These are phyloP conservation scores for Ormyrus rosae DNA, from an alignment of 2,888 invertebrate species.

Conservation along the genomic window DNA sequence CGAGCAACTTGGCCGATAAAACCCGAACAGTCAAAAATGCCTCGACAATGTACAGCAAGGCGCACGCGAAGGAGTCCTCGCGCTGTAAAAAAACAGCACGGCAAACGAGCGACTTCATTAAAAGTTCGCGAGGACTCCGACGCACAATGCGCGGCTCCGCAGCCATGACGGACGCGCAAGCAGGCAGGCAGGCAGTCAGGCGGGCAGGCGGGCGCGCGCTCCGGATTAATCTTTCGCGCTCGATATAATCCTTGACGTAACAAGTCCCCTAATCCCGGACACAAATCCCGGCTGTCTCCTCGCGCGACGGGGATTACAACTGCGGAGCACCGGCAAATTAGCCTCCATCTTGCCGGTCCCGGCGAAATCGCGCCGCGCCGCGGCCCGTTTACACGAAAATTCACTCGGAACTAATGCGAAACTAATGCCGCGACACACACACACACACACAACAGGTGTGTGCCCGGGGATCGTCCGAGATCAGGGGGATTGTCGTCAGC, in stretches of 20 bases:
- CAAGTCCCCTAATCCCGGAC: slow-evolving; percentile 59
- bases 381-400: slow-evolving; percentile 70
- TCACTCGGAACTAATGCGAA: slow-evolving; percentile 72
- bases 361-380: neutral
- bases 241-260: slow-evolving; percentile 74
- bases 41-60: neutral
- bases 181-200: neutral
- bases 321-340: slow-evolving; percentile 67
- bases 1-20: no score
- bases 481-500: neutral
- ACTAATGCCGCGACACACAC: slow-evolving; percentile 62
- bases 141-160: neutral
- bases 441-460: slow-evolving; percentile 40
- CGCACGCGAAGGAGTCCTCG: no score
- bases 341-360: slow-evolving; percentile 65
- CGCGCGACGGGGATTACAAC: slow-evolving; percentile 69
- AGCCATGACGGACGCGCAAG: neutral
- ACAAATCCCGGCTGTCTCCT: slow-evolving; percentile 58
- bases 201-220: neutral
- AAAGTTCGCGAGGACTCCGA: slow-evolving; percentile 61
- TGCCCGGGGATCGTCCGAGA: neutral
- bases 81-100: neutral
- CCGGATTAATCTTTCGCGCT: slow-evolving; percentile 73
- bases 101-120: slow-evolving; percentile 65
- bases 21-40: no score